Percentiles rank a stretch among this genome's conserved stretches.
These are phyloP conservation scores for Vulpes ferrilata DNA, from an alignment of 2,113 vertebrate species.

Conservation along the genomic window DNA sequence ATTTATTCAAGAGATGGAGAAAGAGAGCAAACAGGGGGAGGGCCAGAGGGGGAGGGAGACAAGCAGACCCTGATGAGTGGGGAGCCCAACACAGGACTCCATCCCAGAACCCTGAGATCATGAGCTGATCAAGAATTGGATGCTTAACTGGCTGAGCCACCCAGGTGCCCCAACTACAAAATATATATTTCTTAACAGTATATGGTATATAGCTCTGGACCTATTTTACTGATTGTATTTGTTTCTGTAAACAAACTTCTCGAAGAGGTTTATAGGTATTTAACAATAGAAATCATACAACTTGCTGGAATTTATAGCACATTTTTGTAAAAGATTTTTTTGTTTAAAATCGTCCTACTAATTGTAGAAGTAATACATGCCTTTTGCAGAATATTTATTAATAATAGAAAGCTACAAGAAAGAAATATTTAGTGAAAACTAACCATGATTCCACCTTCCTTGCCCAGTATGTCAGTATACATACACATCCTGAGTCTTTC, in stretches of 20 bases:
- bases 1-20: not conserved
- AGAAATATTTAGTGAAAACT: not conserved
- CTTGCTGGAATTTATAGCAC: not conserved
- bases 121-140: not conserved
- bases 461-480: not conserved
- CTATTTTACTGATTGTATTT: constrained; percentile 11
- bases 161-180: not conserved
- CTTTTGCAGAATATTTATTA: constrained; percentile 24
- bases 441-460: not conserved
- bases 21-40: not conserved
- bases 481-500: not conserved
- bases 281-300: not conserved
- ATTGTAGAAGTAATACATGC: not conserved
- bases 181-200: not conserved
- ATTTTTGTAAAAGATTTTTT: not conserved
- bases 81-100: not conserved
- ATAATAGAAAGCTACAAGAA: not conserved
- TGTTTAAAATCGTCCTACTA: not conserved
- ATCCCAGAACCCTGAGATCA: not conserved
- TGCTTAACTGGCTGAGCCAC: not conserved
- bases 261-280: not conserved
- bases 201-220: not conserved
- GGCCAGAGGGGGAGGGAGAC: not conserved
- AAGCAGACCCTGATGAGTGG: not conserved
- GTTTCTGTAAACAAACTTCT: constrained; percentile 22